A percentile compares a stretch with the other conserved stretches of the same genome.
These are phyloP conservation scores for Caenorhabditis becei DNA, from an alignment of 2,888 invertebrate species.

Conservation along the genomic window DNA sequence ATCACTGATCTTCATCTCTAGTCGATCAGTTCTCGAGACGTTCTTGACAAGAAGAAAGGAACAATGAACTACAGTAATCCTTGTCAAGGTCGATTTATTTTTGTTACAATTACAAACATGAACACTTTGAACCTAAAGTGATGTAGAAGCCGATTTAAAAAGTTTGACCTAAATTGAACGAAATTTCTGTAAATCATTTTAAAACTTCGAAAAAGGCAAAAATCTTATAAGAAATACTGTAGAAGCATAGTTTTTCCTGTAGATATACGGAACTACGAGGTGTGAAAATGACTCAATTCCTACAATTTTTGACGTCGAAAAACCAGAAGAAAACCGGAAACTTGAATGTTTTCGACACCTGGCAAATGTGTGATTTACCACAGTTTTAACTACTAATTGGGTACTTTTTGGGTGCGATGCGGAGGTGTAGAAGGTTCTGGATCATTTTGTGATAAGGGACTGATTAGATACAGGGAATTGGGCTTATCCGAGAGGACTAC, in stretches of 20 bases:
- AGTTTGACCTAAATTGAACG: background rate
- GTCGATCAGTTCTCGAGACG: background rate
- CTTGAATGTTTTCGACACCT: background rate
- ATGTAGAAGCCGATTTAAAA: too few relatives aligned
- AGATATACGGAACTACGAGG: background rate
- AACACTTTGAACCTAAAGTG: background rate
- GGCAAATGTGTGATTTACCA: slow-evolving; percentile 18
- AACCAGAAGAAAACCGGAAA: slow-evolving; percentile 33
- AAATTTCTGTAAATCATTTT: too few relatives aligned
- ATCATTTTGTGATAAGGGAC: background rate
- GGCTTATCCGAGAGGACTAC: too few relatives aligned
- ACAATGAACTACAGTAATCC: slow-evolving; percentile 29
- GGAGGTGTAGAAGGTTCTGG: background rate
- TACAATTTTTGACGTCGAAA: background rate
- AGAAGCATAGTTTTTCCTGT: too few relatives aligned
- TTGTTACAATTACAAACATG: background rate
- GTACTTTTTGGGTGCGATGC: slow-evolving; percentile 13
- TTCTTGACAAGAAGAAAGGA: slow-evolving; percentile 9
- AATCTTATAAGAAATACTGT: too few relatives aligned
- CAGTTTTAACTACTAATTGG: background rate
- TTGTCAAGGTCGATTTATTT: slow-evolving; percentile 27
- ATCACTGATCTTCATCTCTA: slow-evolving; percentile 15
- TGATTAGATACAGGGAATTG: too few relatives aligned
- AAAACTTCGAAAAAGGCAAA: too few relatives aligned
- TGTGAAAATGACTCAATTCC: background rate